These are phyloP conservation scores for Neosilurus mollespiculum DNA, from an alignment of 2,797 vertebrate species.

Conservation along the genomic window DNA sequence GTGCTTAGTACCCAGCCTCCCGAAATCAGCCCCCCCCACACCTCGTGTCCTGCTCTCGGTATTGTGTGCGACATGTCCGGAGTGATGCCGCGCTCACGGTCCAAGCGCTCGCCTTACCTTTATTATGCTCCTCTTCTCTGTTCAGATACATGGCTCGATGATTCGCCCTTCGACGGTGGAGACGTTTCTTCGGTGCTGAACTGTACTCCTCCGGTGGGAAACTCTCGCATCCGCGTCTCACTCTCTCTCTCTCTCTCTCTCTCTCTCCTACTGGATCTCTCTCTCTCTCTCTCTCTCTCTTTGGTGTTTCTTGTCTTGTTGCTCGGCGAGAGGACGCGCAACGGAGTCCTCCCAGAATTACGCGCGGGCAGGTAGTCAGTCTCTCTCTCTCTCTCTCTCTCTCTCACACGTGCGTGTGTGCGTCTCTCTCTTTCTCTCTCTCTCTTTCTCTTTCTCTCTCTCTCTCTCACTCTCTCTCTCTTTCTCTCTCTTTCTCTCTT, in stretches of 20 bases:
- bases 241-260: neutral
- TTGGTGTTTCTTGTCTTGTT: conserved; percentile 74
- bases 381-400: conserved; percentile 52
- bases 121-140: conserved; percentile 77
- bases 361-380: conserved; percentile 69
- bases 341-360: conserved; percentile 71
- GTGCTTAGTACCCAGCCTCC: conserved; percentile 21
- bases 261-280: neutral
- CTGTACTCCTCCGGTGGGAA: conserved; percentile 66
- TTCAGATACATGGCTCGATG: conserved; percentile 80
- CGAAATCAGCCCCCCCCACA: no score
- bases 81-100: neutral
- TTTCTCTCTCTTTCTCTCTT: neutral
- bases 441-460: conserved; percentile 27
- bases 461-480: conserved; percentile 50
- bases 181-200: conserved; percentile 39
- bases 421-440: neutral
- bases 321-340: conserved; percentile 65
- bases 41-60: neutral
- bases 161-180: conserved; percentile 43
- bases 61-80: neutral
- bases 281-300: conserved; percentile 46
- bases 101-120: conserved; percentile 71
- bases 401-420: neutral
- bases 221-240: conserved; percentile 58